These are phyloP conservation scores for Idaea straminata DNA, from an alignment of 2,888 invertebrate genomes.

Conservation along the genomic window DNA sequence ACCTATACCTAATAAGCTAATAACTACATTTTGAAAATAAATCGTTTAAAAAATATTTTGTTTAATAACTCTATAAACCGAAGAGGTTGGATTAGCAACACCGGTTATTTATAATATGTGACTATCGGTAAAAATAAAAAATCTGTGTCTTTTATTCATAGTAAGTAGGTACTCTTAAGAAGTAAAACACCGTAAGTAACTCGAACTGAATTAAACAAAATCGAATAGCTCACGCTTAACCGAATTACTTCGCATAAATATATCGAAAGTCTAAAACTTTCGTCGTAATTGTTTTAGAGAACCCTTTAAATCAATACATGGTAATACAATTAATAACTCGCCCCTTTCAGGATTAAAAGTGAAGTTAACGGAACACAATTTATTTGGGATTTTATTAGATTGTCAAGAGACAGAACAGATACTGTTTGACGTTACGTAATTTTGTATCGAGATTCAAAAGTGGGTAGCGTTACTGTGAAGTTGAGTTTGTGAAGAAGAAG, in stretches of 20 bases:
- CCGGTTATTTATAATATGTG: no score
- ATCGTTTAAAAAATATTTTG: no score
- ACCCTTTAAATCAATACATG: conserved; percentile 61
- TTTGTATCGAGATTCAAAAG: not conserved
- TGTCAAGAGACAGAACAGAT: conserved; percentile 4
- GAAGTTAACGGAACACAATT: conserved; percentile 72
- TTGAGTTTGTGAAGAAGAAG: no score
- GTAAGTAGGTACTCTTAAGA: not conserved
- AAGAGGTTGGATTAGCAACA: no score
- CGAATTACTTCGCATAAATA: not conserved
- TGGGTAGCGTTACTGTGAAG: not conserved
- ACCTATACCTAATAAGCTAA: no score
- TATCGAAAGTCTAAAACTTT: not conserved
- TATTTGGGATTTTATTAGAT: conserved; percentile 45
- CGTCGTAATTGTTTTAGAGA: conserved; percentile 26
- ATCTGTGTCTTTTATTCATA: no score
- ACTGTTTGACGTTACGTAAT: not conserved
- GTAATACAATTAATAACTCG: conserved; percentile 60
- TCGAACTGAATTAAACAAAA: not conserved
- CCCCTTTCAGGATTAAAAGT: conserved; percentile 54
- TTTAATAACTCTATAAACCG: no score
- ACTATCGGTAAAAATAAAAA: no score
- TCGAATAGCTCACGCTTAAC: not conserved
- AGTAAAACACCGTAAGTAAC: not conserved
- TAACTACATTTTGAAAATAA: no score